These are phyloP conservation scores for Thereva nobilitata DNA, from an alignment of 2,888 invertebrate genomes.

Conservation along the genomic window DNA sequence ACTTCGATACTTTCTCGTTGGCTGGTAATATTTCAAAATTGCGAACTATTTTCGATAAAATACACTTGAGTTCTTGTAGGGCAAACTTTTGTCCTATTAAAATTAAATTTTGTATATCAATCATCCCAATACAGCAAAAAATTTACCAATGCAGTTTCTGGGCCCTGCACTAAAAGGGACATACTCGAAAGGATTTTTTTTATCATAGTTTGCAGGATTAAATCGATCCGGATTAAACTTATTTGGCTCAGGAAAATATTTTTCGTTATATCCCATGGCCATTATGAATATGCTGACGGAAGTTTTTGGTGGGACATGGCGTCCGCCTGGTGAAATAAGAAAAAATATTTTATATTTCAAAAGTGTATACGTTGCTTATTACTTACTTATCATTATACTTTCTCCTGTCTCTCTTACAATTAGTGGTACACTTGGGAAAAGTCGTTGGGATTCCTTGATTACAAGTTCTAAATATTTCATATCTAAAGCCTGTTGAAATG, in stretches of 20 bases:
- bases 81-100: conserved; percentile 59
- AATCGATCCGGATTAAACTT: conserved; percentile 62
- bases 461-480: conserved; percentile 55
- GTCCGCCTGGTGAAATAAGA: conserved; percentile 49
- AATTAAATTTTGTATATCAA: background rate
- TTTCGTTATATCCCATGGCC: conserved; percentile 50
- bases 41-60: conserved; percentile 61
- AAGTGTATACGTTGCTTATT: background rate
- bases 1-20: conserved; percentile 46
- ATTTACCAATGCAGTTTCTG: conserved; percentile 63
- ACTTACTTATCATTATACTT: conserved; percentile 51
- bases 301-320: conserved; percentile 48
- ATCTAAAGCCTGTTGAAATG: conserved; percentile 50
- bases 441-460: conserved; percentile 51
- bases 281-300: conserved; percentile 48
- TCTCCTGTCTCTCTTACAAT: conserved; percentile 49
- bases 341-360: background rate
- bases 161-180: conserved; percentile 69
- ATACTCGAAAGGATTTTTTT: conserved; percentile 61
- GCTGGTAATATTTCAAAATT: conserved; percentile 57
- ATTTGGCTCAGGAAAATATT: conserved; percentile 51
- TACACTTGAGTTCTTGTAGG: conserved; percentile 62
- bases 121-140: too few relatives aligned
- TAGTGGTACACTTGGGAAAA: conserved; percentile 54
- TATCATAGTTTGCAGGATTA: conserved; percentile 50